These are phyloP conservation scores for Trachelus stipa DNA, from an alignment of 2,888 invertebrate genomes.

Conservation along the genomic window DNA sequence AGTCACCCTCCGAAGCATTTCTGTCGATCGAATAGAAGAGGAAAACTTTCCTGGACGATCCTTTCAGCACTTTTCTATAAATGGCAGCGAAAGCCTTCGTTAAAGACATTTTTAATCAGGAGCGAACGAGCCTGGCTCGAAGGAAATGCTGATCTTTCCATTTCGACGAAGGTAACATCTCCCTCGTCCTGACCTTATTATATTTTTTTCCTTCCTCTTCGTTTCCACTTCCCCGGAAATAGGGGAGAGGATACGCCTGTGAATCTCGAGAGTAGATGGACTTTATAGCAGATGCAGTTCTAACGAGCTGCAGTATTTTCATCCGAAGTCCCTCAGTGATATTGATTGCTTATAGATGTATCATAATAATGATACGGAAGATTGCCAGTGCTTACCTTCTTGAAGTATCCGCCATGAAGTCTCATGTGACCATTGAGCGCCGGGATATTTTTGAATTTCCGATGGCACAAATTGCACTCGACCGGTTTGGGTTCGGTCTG, in stretches of 20 bases:
- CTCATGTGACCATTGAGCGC: slow-evolving; percentile 99
- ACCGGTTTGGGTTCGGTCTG: slow-evolving; percentile 84
- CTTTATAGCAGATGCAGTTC: background rate
- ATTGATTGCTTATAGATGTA: background rate
- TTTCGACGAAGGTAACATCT: background rate
- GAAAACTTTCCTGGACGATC: slow-evolving; percentile 30
- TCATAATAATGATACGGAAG: background rate
- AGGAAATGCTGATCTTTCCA: slow-evolving; percentile 5
- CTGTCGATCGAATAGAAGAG: background rate
- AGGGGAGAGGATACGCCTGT: background rate
- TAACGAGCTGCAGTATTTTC: background rate
- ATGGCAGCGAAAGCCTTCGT: slow-evolving; percentile 28
- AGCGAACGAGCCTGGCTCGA: background rate
- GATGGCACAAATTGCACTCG: slow-evolving; percentile 94
- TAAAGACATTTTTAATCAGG: slow-evolving; percentile 34
- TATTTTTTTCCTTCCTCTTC: background rate
- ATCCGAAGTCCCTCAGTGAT: background rate
- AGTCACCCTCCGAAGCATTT: background rate
- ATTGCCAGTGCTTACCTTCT: slow-evolving; percentile 74
- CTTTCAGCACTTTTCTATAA: slow-evolving; percentile 32
- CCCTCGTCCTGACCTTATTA: background rate
- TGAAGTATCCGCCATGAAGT: slow-evolving; percentile 96
- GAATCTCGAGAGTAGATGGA: background rate
- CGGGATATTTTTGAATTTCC: slow-evolving; percentile 97
- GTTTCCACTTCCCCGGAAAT: background rate